Conservation (phyloP, 2,888 invertebrate species). For the Calliopum simillimum region DNA sequence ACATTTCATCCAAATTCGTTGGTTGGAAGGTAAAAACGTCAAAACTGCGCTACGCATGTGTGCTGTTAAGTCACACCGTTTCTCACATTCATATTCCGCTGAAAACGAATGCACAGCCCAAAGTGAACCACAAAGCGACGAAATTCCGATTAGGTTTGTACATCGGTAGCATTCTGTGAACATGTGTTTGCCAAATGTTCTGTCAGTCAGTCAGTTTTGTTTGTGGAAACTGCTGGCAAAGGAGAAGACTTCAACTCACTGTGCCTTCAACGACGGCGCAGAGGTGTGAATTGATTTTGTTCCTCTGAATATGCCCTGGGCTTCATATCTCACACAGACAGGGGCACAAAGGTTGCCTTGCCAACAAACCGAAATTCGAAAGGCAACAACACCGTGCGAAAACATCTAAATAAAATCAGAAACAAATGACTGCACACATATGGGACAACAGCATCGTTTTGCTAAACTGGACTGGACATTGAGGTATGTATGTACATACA, state of each 20-base stretch:
- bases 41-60: not conserved
- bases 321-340: not conserved
- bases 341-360: not conserved
- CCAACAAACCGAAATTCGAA: not conserved
- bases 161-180: conserved; percentile 57
- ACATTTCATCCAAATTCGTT: not conserved
- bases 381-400: not conserved
- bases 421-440: conserved; percentile 29
- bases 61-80: not conserved
- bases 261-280: not conserved
- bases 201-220: not conserved
- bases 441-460: not conserved
- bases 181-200: conserved; percentile 66
- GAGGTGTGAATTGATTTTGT: conserved; percentile 45
- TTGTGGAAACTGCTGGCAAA: not conserved
- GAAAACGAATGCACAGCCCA: not conserved
- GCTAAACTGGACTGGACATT: not conserved
- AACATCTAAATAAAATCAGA: conserved; percentile 21
- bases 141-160: conserved; percentile 45
- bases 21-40: conserved; percentile 4
- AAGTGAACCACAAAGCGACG: conserved; percentile 3
- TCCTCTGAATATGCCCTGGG: conserved; percentile 8
- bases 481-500: no score
- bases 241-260: conserved; percentile 17
- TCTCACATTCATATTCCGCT: not conserved